Evolutionary conservation across 2,797 vertebrate genomes (phyloP).

Genomic region (Pipistrellus kuhlii): DNA sequence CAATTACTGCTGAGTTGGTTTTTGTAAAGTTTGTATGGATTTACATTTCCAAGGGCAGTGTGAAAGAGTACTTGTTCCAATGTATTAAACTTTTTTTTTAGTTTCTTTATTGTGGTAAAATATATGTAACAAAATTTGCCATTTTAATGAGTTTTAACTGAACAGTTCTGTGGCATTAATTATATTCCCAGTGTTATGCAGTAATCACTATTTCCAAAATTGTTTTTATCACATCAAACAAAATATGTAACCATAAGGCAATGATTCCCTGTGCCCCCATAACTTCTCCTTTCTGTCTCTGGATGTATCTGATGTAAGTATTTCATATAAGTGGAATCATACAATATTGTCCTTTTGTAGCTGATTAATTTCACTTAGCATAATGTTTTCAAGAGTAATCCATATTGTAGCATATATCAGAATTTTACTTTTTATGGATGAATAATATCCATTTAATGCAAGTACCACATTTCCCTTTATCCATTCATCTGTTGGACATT

Average conservation of each 20-base stretch:
- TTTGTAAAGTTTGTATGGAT: conserved; percentile 13
- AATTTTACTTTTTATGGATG: conserved; percentile 9
- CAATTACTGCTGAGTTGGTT: conserved; percentile 3
- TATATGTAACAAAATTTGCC: not conserved
- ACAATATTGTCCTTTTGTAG: not conserved
- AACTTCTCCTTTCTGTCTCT: conserved; percentile 21
- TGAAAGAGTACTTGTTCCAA: not conserved
- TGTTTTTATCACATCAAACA: not conserved
- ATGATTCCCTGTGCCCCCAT: not conserved
- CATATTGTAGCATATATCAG: not conserved
- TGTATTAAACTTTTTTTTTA: not conserved
- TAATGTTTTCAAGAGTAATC: not conserved
- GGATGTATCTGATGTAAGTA: not conserved
- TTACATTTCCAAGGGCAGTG: not conserved
- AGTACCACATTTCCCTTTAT: not conserved
- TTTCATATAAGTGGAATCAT: not conserved
- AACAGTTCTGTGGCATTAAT: conserved; percentile 1
- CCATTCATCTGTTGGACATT: not conserved
- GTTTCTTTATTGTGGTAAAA: not conserved
- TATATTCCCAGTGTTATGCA: not conserved
- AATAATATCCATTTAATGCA: not conserved
- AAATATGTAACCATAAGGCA: not conserved
- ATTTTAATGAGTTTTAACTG: not conserved
- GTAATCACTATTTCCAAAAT: not conserved
- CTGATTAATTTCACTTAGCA: conserved; percentile 33